Percentiles rank a stretch among this genome's conserved stretches.
Conservation (phyloP, 1,140 invertebrate genomes). For the Streblospio benedicti region DNA sequence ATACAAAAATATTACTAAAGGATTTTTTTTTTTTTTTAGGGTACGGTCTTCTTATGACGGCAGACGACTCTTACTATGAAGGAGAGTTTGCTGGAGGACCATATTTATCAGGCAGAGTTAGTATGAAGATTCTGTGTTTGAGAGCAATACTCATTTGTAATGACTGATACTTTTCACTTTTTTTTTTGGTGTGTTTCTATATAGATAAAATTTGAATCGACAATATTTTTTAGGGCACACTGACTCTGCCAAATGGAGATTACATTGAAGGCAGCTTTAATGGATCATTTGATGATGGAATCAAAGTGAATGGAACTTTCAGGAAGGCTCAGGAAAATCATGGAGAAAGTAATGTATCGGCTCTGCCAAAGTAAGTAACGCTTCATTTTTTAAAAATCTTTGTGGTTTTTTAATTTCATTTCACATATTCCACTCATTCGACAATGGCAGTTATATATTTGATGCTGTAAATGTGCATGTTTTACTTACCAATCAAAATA, state of each 20-base stretch:
- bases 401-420: too few relatives aligned
- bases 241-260: slow-evolving; percentile 67
- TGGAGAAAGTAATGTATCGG: too few relatives aligned
- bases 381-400: too few relatives aligned
- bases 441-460: too few relatives aligned
- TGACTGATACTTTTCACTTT: too few relatives aligned
- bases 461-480: too few relatives aligned
- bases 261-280: slow-evolving; percentile 62
- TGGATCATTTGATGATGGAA: slow-evolving; percentile 70
- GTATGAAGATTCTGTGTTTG: neutral
- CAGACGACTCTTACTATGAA: slow-evolving; percentile 79
- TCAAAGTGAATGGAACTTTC: slow-evolving; percentile 71
- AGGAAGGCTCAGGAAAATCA: slow-evolving; percentile 57
- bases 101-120: slow-evolving; percentile 63
- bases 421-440: too few relatives aligned
- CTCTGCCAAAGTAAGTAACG: too few relatives aligned
- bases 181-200: too few relatives aligned
- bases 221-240: slow-evolving; percentile 50
- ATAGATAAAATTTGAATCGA: slow-evolving; percentile 11
- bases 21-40: slow-evolving; percentile 54
- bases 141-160: neutral
- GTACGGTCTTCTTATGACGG: slow-evolving; percentile 74
- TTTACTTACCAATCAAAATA: too few relatives aligned
- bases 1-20: too few relatives aligned
- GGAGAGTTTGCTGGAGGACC: slow-evolving; percentile 72